Conservation (phyloP, 1,140 invertebrate genomes). For the Drosophila arawakana region DNA sequence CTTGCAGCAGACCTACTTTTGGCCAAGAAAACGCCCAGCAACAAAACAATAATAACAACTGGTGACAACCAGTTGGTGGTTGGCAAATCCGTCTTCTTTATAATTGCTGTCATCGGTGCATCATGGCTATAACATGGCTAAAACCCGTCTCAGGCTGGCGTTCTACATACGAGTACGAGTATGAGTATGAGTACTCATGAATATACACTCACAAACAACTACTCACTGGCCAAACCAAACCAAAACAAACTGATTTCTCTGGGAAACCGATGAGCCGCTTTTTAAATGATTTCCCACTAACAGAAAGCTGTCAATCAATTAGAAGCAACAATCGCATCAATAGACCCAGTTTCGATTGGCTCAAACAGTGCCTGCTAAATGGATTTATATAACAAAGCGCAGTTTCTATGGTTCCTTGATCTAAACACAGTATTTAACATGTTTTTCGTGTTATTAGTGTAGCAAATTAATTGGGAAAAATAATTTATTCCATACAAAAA, state of each 20-base stretch:
- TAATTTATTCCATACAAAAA: too few species aligned
- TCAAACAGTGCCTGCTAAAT: not conserved
- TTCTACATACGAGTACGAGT: conserved; percentile 57
- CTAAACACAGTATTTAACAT: not conserved
- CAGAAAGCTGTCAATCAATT: conserved; percentile 42
- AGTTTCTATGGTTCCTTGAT: not conserved
- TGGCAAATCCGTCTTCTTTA: conserved; percentile 78
- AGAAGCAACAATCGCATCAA: conserved; percentile 4
- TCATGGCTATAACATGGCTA: conserved; percentile 32
- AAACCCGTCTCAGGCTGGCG: conserved; percentile 64
- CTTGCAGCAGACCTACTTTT: conserved; percentile 54
- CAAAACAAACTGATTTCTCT: conserved; percentile 60
- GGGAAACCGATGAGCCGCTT: conserved; percentile 25
- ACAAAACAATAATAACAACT: conserved; percentile 22
- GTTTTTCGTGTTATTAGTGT: not conserved
- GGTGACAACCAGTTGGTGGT: conserved; percentile 34
- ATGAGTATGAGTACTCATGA: conserved; percentile 2
- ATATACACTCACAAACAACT: not conserved
- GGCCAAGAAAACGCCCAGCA: conserved; percentile 23
- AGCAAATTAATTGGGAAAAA: not conserved
- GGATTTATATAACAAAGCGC: not conserved
- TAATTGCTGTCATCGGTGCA: conserved; percentile 73
- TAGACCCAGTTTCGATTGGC: conserved; percentile 6
- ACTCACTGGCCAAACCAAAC: conserved; percentile 33
- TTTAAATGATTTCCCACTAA: conserved; percentile 64